These are phyloP conservation scores for Heteromurus nitidus DNA, from an alignment of 2,888 invertebrate species.

Conservation along the genomic window DNA sequence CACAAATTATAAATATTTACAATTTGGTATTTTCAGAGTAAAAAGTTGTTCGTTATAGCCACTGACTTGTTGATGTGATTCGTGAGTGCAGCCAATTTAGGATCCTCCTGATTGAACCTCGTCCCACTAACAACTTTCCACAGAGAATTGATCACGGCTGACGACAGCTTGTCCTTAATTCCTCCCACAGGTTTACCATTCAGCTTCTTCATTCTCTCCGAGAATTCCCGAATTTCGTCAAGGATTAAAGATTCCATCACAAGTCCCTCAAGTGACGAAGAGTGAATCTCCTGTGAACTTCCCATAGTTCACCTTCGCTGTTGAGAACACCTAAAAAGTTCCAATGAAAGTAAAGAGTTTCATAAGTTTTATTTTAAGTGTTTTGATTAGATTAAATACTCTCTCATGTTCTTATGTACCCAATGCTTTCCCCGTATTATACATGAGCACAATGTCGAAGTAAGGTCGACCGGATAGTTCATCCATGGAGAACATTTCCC, in stretches of 20 bases:
- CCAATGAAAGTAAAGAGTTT: no score
- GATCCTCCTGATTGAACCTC: slow-evolving; percentile 31
- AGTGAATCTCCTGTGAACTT: slow-evolving; percentile 20
- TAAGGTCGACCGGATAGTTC: no score
- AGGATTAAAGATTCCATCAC: slow-evolving; percentile 39
- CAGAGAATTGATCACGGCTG: slow-evolving; percentile 33
- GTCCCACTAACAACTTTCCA: slow-evolving; percentile 25
- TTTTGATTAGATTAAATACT: no score
- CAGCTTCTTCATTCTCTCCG: background rate
- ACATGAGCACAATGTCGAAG: no score
- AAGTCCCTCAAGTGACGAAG: slow-evolving; percentile 27
- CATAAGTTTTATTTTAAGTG: no score
- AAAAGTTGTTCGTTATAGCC: no score
- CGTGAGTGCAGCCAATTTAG: background rate
- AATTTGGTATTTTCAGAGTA: no score
- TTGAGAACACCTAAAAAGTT: slow-evolving; percentile 39
- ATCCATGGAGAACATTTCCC: no score
- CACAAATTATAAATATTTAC: no score
- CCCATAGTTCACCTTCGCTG: slow-evolving; percentile 29
- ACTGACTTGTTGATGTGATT: slow-evolving; percentile 17
- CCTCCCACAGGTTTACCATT: background rate
- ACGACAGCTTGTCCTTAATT: background rate
- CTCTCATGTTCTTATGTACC: no score
- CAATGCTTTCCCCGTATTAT: no score
- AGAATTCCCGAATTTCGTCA: slow-evolving; percentile 25